Conservation (phyloP, 2,888 invertebrate species). For the Lepidochrysops patricia region DNA sequence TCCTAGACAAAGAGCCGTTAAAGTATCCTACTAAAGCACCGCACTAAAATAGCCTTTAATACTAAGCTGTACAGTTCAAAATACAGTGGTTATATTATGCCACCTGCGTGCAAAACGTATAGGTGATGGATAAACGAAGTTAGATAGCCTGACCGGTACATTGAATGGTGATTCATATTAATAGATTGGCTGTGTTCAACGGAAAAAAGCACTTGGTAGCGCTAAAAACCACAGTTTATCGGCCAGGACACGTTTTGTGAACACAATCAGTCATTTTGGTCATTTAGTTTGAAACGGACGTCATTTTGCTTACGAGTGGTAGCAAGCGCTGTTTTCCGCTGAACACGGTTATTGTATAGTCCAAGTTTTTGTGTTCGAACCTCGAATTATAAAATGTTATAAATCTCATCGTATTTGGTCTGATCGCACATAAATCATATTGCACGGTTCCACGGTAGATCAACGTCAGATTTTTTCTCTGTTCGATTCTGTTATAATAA, state of each 20-base stretch:
- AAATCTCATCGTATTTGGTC: neutral
- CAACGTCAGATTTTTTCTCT: neutral
- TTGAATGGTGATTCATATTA: slow-evolving; percentile 24
- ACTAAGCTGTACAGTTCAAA: neutral
- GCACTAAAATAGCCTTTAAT: neutral
- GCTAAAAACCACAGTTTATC: too few species aligned
- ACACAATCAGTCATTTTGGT: slow-evolving; percentile 23
- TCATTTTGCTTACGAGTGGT: too few species aligned
- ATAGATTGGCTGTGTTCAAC: too few species aligned
- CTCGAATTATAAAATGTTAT: neutral
- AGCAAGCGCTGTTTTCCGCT: too few species aligned
- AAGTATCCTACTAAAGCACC: neutral
- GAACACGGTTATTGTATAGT: slow-evolving; percentile 11
- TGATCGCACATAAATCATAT: neutral
- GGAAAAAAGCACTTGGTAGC: too few species aligned
- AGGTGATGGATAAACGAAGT: slow-evolving; percentile 12
- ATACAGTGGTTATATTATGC: neutral
- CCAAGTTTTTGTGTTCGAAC: slow-evolving; percentile 18
- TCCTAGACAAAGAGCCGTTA: slow-evolving; percentile 11
- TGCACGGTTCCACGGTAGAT: neutral
- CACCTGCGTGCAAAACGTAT: slow-evolving; percentile 8
- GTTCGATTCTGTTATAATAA: neutral
- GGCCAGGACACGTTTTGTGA: too few species aligned
- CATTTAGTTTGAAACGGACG: too few species aligned
- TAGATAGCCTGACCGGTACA: slow-evolving; percentile 12